These are phyloP conservation scores for Darevskia nairensis DNA, from an alignment of 2,797 vertebrate genomes.

Conservation along the genomic window DNA sequence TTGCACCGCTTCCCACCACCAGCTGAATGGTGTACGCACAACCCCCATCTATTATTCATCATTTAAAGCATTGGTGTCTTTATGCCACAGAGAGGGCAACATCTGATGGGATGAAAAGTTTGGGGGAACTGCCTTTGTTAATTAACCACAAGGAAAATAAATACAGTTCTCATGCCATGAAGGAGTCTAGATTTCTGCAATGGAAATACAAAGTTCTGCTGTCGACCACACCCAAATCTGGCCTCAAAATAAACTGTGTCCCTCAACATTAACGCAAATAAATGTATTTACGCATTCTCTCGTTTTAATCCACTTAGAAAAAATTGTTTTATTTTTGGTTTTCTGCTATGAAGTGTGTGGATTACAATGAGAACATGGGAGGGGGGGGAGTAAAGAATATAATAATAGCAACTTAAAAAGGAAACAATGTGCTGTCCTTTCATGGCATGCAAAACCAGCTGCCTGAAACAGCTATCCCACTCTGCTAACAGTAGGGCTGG, in stretches of 20 bases:
- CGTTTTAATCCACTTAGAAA: not conserved
- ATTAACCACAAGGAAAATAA: not conserved
- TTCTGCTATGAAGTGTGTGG: not conserved
- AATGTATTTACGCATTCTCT: not conserved
- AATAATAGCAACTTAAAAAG: too few species aligned
- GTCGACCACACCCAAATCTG: not conserved
- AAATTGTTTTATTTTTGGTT: not conserved
- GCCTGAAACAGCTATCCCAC: too few species aligned
- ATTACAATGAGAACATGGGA: not conserved
- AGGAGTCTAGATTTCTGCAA: not conserved
- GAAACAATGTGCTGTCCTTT: too few species aligned
- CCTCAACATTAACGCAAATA: not conserved
- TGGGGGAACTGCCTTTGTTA: rapidly evolving
- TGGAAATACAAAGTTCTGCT: not conserved
- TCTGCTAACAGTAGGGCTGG: too few species aligned
- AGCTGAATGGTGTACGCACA: not conserved
- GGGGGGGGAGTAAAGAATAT: not conserved
- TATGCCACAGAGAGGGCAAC: not conserved
- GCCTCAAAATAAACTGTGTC: not conserved
- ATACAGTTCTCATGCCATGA: not conserved
- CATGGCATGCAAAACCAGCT: too few species aligned
- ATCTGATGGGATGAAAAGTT: not conserved
- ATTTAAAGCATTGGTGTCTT: not conserved
- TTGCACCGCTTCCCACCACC: not conserved
- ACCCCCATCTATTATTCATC: not conserved